These are phyloP conservation scores for Eupithecia insigniata DNA, from an alignment of 2,888 invertebrate species.

Conservation along the genomic window DNA sequence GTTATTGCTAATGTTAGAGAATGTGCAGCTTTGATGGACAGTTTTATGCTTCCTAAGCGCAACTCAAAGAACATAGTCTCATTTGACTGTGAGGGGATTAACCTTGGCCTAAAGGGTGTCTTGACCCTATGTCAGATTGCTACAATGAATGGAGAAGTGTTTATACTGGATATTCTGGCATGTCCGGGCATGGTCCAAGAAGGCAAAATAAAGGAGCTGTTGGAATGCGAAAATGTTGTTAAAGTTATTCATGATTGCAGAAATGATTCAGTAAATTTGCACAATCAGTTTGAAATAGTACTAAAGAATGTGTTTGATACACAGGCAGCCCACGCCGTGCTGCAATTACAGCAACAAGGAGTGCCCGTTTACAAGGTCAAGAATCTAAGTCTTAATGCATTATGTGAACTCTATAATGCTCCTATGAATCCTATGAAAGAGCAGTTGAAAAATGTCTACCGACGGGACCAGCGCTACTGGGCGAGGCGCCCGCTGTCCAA, in stretches of 20 bases:
- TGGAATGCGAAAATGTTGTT: slow-evolving; percentile 91
- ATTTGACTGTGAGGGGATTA: slow-evolving; percentile 96
- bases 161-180: slow-evolving; percentile 93
- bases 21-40: slow-evolving; percentile 89
- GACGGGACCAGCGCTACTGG: slow-evolving; percentile 94
- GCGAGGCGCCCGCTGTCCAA: slow-evolving; percentile 93
- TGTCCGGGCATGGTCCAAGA: slow-evolving; percentile 91
- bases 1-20: slow-evolving; percentile 92
- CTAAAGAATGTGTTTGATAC: slow-evolving; percentile 95
- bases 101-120: slow-evolving; percentile 94
- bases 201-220: slow-evolving; percentile 90
- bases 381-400: slow-evolving; percentile 94
- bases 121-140: slow-evolving; percentile 94
- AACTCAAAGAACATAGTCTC: slow-evolving; percentile 87
- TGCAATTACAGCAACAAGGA: slow-evolving; percentile 94
- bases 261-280: slow-evolving; percentile 94
- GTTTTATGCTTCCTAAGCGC: slow-evolving; percentile 86
- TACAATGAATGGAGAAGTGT: slow-evolving; percentile 91
- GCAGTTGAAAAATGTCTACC: slow-evolving; percentile 92
- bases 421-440: slow-evolving; percentile 96
- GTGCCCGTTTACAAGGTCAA: slow-evolving; percentile 97
- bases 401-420: slow-evolving; percentile 95
- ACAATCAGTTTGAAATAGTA: slow-evolving; percentile 92
- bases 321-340: slow-evolving; percentile 95
- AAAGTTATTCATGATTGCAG: slow-evolving; percentile 97